Base-by-base conservation (phyloP, 2,888 invertebrate genomes). In the Pycnomerus fuliginosus region DNA sequence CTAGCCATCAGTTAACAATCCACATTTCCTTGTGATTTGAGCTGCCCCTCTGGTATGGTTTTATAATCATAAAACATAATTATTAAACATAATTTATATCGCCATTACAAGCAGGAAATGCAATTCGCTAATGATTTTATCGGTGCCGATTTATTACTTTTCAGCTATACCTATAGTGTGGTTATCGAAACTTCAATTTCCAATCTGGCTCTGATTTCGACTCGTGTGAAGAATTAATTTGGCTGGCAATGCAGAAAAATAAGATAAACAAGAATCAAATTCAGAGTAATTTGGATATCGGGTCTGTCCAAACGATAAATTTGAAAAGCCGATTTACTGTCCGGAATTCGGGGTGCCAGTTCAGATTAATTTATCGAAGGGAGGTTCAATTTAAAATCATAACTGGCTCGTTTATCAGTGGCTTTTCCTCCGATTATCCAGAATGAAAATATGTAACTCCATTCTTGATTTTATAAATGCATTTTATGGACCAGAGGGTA, bases 341-440 rank as follows among this genome's bases (percentile, higher is more conserved):
- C 36, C 20, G 52, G 41, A 54, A 51, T 59, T 56, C 56, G 58
- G 54, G 51, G 55, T 55, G 54, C 51, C 53, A 50, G 48, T 49
- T 52, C 45, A 48, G 58, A 61, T 61, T 61, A 58, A 61, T 61
- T 61, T 58, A 60, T 60, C 50, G 56, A 55, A 53, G 50, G 38
- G 55, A 42, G 53, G 59, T 58, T 61, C 60, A 61, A 61, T 60
- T 61, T 61, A 56, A 59, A 61, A 57, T 56, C 56, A 55, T 56
- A 57, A 58, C 50, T 49, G 53, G 44, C 39, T 42, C 52, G 50
- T 55, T 48, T 52, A 52, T 58, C 56, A 53, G 20, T 8, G 20
- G 20, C 20, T 20, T 20, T 20, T 20, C 20, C 20, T n/a, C n/a
- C n/a, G n/a, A n/a, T n/a, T n/a, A n/a, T n/a, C n/a, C n/a, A n/a